Evolutionary conservation across 2,797 vertebrate species (phyloP).

Genomic region (Tympanoctomys barrerae): DNA sequence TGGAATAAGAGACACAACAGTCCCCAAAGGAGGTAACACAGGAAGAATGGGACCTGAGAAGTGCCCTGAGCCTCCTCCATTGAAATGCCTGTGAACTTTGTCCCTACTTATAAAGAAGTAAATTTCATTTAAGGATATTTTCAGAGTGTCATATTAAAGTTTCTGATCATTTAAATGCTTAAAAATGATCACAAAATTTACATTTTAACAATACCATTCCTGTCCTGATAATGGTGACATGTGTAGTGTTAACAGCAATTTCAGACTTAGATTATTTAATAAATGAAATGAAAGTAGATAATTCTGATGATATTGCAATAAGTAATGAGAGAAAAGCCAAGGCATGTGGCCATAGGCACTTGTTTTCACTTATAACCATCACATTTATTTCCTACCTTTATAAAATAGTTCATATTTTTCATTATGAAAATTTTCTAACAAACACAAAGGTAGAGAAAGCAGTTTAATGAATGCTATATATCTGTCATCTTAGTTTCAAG

Average conservation of each 20-base stretch:
- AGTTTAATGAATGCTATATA: neutral
- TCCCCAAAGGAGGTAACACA: neutral
- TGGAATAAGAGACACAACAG: neutral
- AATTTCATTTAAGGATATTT: conserved; percentile 16
- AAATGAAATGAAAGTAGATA: neutral
- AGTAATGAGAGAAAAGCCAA: neutral
- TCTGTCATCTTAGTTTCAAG: neutral
- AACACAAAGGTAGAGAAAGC: conserved; percentile 10
- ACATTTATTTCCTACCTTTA: neutral
- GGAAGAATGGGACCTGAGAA: neutral
- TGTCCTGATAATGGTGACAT: neutral
- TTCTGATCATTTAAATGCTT: conserved; percentile 34
- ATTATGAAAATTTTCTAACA: conserved; percentile 17
- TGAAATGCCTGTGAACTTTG: neutral
- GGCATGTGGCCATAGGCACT: neutral
- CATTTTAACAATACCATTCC: conserved; percentile 21
- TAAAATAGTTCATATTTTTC: conserved; percentile 1
- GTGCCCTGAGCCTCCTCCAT: neutral
- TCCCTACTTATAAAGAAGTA: neutral
- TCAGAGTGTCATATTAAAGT: neutral
- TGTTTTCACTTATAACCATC: neutral
- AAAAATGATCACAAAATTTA: neutral
- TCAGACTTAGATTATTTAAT: conserved; percentile 47
- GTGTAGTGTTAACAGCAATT: neutral
- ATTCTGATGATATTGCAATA: neutral